phyloP scores from a whole-genome alignment of 2,113 vertebrate species.

The Brienomyrus longianalis region DNA sequence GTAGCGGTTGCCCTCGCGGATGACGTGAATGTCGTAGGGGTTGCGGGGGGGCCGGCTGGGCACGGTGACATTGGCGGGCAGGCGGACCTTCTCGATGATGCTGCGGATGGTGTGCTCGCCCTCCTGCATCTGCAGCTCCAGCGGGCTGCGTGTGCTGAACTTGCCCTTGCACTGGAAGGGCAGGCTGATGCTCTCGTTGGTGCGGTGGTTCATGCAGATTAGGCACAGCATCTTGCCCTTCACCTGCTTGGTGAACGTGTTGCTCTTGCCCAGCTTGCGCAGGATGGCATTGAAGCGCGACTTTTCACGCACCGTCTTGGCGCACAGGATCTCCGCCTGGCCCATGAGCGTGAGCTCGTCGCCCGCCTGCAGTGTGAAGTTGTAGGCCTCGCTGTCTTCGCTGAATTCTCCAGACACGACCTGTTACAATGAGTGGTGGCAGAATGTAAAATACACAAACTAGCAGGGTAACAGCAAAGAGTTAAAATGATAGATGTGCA shows the following conservation, averaged over 20 bases:
- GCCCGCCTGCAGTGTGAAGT: constrained; percentile 91
- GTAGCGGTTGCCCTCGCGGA: constrained; percentile 94
- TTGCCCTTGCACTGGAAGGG: constrained; percentile 92
- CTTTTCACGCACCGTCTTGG: constrained; percentile 82
- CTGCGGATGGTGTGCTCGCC: constrained; percentile 92
- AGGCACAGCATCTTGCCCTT: constrained; percentile 91
- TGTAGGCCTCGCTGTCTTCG: constrained; percentile 97
- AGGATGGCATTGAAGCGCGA: constrained; percentile 82
- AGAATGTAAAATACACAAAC: neutral
- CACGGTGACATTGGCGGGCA: constrained; percentile 90
- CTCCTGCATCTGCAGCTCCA: constrained; percentile 93
- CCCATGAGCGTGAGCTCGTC: constrained; percentile 98
- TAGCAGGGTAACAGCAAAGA: neutral
- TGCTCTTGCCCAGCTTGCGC: constrained; percentile 79
- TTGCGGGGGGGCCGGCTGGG: constrained; percentile 83
- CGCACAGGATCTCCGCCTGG: constrained; percentile 92
- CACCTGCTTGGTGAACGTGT: constrained; percentile 48
- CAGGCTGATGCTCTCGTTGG: constrained; percentile 93
- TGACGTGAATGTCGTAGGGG: constrained; percentile 85
- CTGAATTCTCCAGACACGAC: constrained; percentile 97
- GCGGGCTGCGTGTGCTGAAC: constrained; percentile 91
- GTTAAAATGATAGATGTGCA: neutral
- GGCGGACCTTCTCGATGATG: constrained; percentile 91
- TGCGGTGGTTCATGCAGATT: constrained; percentile 98
- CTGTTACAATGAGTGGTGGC: constrained; percentile 47